These are phyloP conservation scores for Poeciliopsis turneri DNA, from an alignment of 2,797 vertebrate species.

Conservation along the genomic window DNA sequence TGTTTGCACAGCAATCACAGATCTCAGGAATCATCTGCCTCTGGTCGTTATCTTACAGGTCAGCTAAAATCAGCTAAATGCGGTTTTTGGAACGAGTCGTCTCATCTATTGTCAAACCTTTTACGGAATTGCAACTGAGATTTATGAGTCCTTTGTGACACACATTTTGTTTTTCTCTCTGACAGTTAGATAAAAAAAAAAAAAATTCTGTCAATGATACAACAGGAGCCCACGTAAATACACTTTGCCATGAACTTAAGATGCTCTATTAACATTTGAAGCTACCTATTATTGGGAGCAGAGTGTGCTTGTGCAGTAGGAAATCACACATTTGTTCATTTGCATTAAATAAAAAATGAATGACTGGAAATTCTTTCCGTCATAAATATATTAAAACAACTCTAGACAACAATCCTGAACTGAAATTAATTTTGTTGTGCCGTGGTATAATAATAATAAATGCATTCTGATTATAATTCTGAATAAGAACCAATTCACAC, in stretches of 20 bases:
- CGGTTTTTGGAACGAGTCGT: neutral
- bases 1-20: neutral
- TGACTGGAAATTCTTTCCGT: too few species aligned
- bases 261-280: neutral
- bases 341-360: neutral
- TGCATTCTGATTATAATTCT: too few species aligned
- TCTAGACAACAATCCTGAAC: neutral
- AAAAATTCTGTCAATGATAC: neutral
- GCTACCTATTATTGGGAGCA: neutral
- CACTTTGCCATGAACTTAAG: neutral
- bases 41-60: neutral
- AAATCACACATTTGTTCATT: neutral
- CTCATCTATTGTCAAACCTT: neutral
- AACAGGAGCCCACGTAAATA: neutral
- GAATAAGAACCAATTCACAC: too few species aligned
- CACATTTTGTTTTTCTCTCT: neutral
- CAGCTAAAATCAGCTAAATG: neutral
- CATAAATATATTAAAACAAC: neutral
- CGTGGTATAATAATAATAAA: too few species aligned
- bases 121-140: neutral
- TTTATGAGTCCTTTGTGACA: neutral
- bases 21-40: neutral
- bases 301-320: neutral
- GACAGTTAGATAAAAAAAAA: neutral
- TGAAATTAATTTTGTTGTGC: too few species aligned